Percentiles rank a stretch among this genome's conserved stretches.
These are phyloP conservation scores for Cetonia aurata DNA, from an alignment of 2,888 invertebrate species.

Conservation along the genomic window DNA sequence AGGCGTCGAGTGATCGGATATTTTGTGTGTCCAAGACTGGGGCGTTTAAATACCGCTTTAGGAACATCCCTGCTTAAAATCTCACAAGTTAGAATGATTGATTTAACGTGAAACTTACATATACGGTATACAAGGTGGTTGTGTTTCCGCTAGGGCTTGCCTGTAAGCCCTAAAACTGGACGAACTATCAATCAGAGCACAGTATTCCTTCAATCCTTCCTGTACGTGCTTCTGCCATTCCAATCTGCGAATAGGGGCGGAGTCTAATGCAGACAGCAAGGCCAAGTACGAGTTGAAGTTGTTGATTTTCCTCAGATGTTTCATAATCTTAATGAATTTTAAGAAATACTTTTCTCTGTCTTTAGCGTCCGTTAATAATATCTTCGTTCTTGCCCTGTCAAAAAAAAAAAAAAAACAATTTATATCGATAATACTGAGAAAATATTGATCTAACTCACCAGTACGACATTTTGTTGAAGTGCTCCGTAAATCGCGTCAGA, in stretches of 20 bases:
- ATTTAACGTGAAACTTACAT: conserved; percentile 78
- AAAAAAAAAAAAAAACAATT: conserved; percentile 32
- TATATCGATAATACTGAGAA: conserved; percentile 1
- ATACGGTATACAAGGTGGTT: conserved; percentile 99
- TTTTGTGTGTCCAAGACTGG: no score
- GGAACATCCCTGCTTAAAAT: neutral
- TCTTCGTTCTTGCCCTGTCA: conserved; percentile 86
- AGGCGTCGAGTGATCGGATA: no score
- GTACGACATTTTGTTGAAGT: conserved; percentile 99
- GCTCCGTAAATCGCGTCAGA: conserved; percentile 96
- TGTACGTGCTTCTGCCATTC: conserved; percentile 94
- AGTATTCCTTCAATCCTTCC: conserved; percentile 94
- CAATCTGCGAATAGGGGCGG: conserved; percentile 91
- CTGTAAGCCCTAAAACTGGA: conserved; percentile 98
- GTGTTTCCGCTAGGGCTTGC: conserved; percentile 92
- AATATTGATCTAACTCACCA: conserved; percentile 73
- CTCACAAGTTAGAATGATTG: conserved; percentile 28
- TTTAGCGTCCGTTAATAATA: conserved; percentile 93
- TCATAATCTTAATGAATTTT: conserved; percentile 99
- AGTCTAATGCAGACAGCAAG: conserved; percentile 94
- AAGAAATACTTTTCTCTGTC: conserved; percentile 95
- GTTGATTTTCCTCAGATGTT: conserved; percentile 95
- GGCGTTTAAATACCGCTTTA: no score
- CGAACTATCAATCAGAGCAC: conserved; percentile 97
- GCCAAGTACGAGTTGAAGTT: conserved; percentile 99